These are phyloP conservation scores for Trissolcus japonicus DNA, from an alignment of 2,888 invertebrate genomes.

Conservation along the genomic window DNA sequence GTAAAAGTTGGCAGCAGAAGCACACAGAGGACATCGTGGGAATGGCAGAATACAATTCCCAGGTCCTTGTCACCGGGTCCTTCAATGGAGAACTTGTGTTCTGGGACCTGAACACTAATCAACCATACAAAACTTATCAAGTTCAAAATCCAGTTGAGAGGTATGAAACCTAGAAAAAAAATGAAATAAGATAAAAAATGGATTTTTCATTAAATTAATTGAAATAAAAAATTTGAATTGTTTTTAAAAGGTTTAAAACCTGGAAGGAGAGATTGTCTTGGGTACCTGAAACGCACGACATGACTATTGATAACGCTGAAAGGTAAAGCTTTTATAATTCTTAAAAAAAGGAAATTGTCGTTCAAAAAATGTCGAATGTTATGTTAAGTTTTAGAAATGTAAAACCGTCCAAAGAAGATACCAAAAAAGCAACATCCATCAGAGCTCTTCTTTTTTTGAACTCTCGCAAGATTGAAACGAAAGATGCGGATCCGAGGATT, in stretches of 20 bases:
- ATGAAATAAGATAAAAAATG: neutral
- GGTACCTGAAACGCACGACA: too few species aligned
- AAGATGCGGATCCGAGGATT: constrained; percentile 69
- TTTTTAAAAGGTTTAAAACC: neutral
- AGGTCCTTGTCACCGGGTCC: constrained; percentile 84
- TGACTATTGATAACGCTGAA: too few species aligned
- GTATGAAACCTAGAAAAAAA: constrained; percentile 43
- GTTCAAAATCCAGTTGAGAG: constrained; percentile 74
- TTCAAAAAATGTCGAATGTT: neutral
- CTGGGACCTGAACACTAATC: constrained; percentile 89
- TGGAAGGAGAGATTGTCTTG: too few species aligned
- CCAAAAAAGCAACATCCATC: constrained; percentile 17
- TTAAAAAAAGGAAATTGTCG: neutral
- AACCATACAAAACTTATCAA: constrained; percentile 79
- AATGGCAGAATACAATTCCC: constrained; percentile 81
- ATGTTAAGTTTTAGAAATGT: neutral
- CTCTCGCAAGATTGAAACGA: constrained; percentile 77
- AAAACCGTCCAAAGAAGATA: neutral
- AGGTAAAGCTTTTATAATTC: too few species aligned
- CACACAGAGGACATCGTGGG: constrained; percentile 85
- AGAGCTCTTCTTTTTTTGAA: constrained; percentile 79
- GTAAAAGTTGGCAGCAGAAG: constrained; percentile 84
- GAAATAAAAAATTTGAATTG: too few species aligned
- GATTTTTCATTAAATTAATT: too few species aligned
- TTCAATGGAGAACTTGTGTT: constrained; percentile 88